Percentiles rank a stretch among this genome's conserved stretches.
These are phyloP conservation scores for Sebastes baramenuke DNA, from an alignment of 2,797 vertebrate species.

Conservation along the genomic window DNA sequence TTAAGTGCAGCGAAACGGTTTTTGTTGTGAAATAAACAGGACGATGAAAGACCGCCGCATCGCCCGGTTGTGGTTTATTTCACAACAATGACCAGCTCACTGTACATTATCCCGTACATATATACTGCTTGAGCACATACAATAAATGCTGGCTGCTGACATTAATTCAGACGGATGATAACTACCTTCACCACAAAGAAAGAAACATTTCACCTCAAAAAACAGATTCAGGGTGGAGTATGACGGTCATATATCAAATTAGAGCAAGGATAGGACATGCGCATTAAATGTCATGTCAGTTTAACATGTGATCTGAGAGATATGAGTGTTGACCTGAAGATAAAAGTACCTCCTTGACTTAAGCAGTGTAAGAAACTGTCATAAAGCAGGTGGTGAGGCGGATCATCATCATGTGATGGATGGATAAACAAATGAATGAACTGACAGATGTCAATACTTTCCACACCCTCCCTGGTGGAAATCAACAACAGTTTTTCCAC, in stretches of 20 bases:
- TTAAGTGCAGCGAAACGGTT: too few relatives aligned
- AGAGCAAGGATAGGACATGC: too few relatives aligned
- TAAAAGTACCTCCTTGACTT: neutral
- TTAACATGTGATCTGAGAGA: neutral
- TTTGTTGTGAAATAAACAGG: too few relatives aligned
- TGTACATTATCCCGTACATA: too few relatives aligned
- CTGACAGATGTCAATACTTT: conserved; percentile 11
- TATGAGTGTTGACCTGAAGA: neutral
- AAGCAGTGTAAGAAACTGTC: neutral
- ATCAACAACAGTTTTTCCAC: neutral
- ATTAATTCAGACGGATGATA: too few relatives aligned
- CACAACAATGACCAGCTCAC: too few relatives aligned
- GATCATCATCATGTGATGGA: conserved; percentile 3
- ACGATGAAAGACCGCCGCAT: too few relatives aligned
- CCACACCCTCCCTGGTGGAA: neutral
- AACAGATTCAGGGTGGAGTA: neutral
- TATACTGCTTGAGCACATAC: too few relatives aligned
- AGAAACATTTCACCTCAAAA: neutral
- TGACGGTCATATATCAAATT: neutral
- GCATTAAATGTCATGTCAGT: neutral
- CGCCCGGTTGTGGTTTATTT: too few relatives aligned
- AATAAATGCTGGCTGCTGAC: too few relatives aligned
- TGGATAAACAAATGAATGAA: conserved; percentile 11
- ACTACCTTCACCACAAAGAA: neutral
- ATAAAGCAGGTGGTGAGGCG: neutral